phyloP scores from a whole-genome alignment of 2,797 vertebrate genomes.

The Hydrophis major region DNA sequence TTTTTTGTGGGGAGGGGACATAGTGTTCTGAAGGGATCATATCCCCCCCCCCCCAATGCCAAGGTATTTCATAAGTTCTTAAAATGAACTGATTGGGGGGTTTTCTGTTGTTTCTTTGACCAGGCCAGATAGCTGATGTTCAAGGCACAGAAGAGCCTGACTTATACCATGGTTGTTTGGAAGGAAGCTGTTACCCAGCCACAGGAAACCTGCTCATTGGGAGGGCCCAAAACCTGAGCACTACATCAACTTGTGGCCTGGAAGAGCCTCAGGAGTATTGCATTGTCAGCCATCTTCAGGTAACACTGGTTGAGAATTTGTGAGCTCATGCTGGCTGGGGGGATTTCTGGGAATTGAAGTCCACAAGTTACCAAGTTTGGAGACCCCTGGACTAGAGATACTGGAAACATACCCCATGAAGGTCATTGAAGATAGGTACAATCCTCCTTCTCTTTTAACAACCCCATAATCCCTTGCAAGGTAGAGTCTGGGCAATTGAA shows the following conservation, averaged over 20 bases:
- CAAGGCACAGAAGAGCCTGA: slow-evolving; percentile 74
- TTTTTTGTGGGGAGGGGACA: background rate
- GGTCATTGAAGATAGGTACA: background rate
- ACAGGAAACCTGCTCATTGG: slow-evolving; percentile 86
- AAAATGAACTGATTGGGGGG: background rate
- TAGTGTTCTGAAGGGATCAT: background rate
- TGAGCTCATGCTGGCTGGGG: background rate
- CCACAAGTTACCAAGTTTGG: background rate
- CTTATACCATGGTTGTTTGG: slow-evolving; percentile 73
- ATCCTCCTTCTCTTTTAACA: background rate
- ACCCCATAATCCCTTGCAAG: too few relatives aligned
- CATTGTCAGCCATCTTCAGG: slow-evolving; percentile 86
- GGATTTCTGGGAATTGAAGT: background rate
- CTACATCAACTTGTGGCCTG: slow-evolving; percentile 83
- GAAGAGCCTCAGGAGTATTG: slow-evolving; percentile 76
- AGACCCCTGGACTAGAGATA: background rate
- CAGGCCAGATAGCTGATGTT: slow-evolving; percentile 29
- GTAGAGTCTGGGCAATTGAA: too few relatives aligned
- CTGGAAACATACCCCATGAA: too few relatives aligned
- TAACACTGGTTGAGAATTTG: slow-evolving; percentile 36
- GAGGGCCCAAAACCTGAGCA: slow-evolving; percentile 69
- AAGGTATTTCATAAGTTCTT: background rate
- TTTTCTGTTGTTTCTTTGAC: background rate
- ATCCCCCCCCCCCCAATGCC: background rate
- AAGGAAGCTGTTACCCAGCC: slow-evolving; percentile 82